A percentile compares a stretch with the other conserved stretches of the same genome.
Conservation (phyloP, 2,888 invertebrate genomes). For the Chirona hameri region DNA sequence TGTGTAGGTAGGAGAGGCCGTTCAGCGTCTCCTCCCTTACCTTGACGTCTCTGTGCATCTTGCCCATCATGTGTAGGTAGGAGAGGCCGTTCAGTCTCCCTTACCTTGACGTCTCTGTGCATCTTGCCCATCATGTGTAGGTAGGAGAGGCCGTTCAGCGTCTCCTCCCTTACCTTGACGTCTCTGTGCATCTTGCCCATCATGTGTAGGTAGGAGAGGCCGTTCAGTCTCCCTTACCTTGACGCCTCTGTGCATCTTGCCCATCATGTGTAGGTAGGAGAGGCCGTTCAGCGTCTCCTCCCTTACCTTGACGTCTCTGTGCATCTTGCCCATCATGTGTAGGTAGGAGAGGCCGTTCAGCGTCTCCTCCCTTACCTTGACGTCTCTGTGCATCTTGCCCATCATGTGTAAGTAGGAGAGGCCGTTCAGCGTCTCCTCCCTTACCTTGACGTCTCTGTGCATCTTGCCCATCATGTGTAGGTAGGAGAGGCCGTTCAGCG, state of each 20-base stretch:
- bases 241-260: constrained; percentile 90
- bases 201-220: constrained; percentile 89
- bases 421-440: constrained; percentile 62
- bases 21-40: no score
- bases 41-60: no score
- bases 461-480: no score
- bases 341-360: constrained; percentile 90
- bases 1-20: no score
- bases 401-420: constrained; percentile 90
- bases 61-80: no score
- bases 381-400: constrained; percentile 94
- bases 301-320: constrained; percentile 74
- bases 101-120: constrained; percentile 73
- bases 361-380: constrained; percentile 52
- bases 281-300: constrained; percentile 90
- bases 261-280: constrained; percentile 90
- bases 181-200: constrained; percentile 97
- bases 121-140: constrained; percentile 96
- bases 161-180: constrained; percentile 66
- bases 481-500: constrained; percentile 53
- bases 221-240: constrained; percentile 84
- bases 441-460: no score
- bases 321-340: constrained; percentile 97
- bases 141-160: constrained; percentile 89
- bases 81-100: no score